Conservation (phyloP, 2,888 invertebrate species). For the Tetanocera ferruginea region DNA sequence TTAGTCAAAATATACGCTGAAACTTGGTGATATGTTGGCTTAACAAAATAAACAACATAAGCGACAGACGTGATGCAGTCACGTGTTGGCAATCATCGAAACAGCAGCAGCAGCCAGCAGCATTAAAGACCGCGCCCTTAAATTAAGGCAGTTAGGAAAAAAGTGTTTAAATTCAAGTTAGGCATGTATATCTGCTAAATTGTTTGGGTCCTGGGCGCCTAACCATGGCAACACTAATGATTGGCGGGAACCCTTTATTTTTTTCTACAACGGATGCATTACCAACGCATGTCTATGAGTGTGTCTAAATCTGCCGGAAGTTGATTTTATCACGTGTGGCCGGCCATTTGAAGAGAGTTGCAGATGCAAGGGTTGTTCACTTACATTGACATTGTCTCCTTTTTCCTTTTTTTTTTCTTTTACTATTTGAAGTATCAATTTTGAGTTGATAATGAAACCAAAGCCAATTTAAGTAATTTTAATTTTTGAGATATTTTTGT, state of each 20-base stretch:
- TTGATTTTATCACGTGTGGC: slow-evolving; percentile 35
- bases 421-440: neutral
- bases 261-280: neutral
- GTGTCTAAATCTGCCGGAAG: slow-evolving; percentile 25
- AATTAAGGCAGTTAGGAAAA: neutral
- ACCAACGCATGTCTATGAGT: neutral
- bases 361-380: neutral
- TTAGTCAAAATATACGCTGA: too few species aligned
- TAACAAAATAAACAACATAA: neutral
- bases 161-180: neutral
- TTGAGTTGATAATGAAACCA: slow-evolving; percentile 11
- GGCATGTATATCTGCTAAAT: neutral
- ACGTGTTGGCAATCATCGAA: slow-evolving; percentile 1
- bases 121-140: neutral
- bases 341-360: neutral
- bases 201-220: neutral
- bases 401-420: neutral
- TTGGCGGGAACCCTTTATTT: neutral
- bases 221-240: too few species aligned
- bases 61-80: slow-evolving; percentile 1
- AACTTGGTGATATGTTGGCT: too few species aligned
- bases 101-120: neutral
- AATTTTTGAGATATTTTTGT: neutral
- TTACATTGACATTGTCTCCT: neutral
- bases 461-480: slow-evolving; percentile 22